phyloP scores from a whole-genome alignment of 2,797 vertebrate genomes.

The Tachyglossus aculeatus region DNA sequence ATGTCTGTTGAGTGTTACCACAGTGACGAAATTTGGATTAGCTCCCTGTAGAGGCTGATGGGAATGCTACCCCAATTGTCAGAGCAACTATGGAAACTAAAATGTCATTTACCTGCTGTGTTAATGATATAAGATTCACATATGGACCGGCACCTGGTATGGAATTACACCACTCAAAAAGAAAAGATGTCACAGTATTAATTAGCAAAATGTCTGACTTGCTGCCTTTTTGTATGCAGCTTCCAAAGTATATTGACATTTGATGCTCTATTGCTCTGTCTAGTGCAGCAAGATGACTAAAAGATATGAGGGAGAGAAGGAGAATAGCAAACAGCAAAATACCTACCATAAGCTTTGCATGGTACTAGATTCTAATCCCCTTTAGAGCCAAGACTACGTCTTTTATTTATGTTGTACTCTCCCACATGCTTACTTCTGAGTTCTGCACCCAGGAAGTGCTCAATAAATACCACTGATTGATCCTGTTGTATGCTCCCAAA shows the following conservation, averaged over 20 bases:
- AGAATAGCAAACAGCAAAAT: not conserved
- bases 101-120: slow-evolving; percentile 6
- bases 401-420: too few relatives aligned
- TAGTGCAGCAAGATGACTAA: not conserved
- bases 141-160: not conserved
- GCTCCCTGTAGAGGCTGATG: not conserved
- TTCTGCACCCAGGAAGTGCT: too few relatives aligned
- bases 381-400: too few relatives aligned
- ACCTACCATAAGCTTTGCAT: too few relatives aligned
- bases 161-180: too few relatives aligned
- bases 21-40: not conserved
- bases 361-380: too few relatives aligned
- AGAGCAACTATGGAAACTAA: slow-evolving; percentile 9
- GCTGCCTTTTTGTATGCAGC: not conserved
- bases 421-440: too few relatives aligned
- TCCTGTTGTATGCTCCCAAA: too few relatives aligned
- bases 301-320: not conserved
- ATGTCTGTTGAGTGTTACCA: not conserved
- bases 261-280: not conserved
- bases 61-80: not conserved
- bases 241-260: not conserved
- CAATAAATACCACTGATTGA: too few relatives aligned
- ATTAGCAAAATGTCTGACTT: not conserved
- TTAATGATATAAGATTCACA: slow-evolving; percentile 12
- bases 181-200: too few relatives aligned